Evolutionary conservation across 2,113 vertebrate genomes (phyloP), one percentile per base, ranked within the genome.

Genomic region (Mixornis gularis): DNA sequence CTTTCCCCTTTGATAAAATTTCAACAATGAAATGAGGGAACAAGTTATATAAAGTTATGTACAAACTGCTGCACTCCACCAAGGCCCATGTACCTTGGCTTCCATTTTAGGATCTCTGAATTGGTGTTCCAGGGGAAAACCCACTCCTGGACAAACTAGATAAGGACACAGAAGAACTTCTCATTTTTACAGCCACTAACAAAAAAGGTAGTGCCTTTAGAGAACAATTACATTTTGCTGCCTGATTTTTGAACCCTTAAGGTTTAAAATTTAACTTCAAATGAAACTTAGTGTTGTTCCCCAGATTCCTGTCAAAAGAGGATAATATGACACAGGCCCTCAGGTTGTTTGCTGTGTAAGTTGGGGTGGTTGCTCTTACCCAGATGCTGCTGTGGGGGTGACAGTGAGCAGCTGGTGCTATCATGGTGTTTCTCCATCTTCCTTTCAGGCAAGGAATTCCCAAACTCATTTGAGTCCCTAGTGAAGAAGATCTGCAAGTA

Each of bases 401-500:
- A 44, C 40, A 69, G 41, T 12, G 58, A 70, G n/a, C 36, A n/a
- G 53, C 40, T 59, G 72, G 44, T 63, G 30, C 40, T 84, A 6
- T 73, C 34, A 77, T 2, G 11, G 38, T 83, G 48, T 90, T 82
- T 89, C 82, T 90, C 60, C 27, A 20, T 92, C 62, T 91, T 81
- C 55, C 13, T 88, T 97, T 14, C 94, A 99, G 99, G 99, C 95
- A 99, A 99, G 94, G 98, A 99, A 96, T 99, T 99, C 92, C 99
- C 99, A 72, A 98, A 98, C 97, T 99, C 99, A 6, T 99, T 99
- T 56, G 99, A 99, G 97, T 98, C 98, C 22, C 97, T 99, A 98
- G 98, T 99, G 90, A 99, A 99, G 98, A 99, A 99, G 98, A 99
- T 99, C 96, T 99, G 98, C 98, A 98, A 98, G 95, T 98, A 98